Evolutionary conservation across 2,113 vertebrate genomes (phyloP).

Genomic region (Tyto alba): DNA sequence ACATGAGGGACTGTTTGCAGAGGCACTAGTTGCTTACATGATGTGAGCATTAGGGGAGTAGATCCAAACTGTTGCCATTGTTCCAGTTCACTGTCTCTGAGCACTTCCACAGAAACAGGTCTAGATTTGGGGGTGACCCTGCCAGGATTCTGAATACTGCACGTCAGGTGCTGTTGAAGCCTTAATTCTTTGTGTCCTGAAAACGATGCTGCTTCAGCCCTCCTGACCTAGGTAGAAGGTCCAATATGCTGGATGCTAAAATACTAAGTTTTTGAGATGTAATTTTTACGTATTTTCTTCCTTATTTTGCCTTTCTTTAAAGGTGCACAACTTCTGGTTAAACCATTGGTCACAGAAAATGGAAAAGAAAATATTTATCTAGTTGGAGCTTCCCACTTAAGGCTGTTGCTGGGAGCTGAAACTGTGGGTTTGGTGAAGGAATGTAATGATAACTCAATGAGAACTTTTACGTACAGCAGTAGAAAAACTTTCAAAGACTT

Average conservation of each 20-base stretch:
- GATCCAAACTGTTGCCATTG: background rate
- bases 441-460: constrained; percentile 87
- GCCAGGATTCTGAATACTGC: background rate
- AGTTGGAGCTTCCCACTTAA: constrained; percentile 80
- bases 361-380: constrained; percentile 82
- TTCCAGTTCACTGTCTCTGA: background rate
- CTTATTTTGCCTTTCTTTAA: background rate
- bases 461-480: constrained; percentile 83
- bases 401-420: constrained; percentile 88
- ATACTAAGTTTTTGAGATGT: background rate
- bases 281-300: background rate
- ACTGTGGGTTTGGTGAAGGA: constrained; percentile 89
- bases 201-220: background rate
- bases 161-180: background rate
- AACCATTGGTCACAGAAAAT: constrained; percentile 70
- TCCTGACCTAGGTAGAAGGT: background rate
- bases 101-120: background rate
- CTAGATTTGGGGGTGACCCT: background rate
- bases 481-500: constrained; percentile 86
- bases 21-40: background rate
- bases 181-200: background rate
- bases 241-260: background rate
- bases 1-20: background rate
- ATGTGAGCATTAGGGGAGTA: background rate
- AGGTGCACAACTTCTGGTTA: constrained; percentile 88